Conservation (phyloP, 2,888 invertebrate species). For the Torymus tubicola region DNA sequence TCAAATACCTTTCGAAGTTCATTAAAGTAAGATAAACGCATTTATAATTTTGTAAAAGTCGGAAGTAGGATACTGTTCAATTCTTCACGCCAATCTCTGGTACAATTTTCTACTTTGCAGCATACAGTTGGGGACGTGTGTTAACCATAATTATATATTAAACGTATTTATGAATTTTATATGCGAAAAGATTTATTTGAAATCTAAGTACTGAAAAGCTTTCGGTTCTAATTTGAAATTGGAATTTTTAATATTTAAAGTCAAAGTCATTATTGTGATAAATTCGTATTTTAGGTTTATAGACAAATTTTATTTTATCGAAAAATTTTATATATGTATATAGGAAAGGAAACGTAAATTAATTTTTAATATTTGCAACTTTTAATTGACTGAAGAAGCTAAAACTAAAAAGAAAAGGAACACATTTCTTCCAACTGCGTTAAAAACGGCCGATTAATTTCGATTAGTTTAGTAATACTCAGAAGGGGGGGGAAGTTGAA, state of each 20-base stretch:
- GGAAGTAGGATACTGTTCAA: slow-evolving; percentile 7
- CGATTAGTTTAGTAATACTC: slow-evolving; percentile 40
- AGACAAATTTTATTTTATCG: too few relatives aligned
- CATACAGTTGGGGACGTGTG: slow-evolving; percentile 29
- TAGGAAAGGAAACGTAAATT: too few relatives aligned
- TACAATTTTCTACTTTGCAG: slow-evolving; percentile 14
- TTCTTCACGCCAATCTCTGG: slow-evolving; percentile 44
- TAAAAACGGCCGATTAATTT: slow-evolving; percentile 30
- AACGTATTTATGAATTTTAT: background rate
- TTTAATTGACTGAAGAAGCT: background rate
- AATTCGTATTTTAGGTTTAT: too few relatives aligned
- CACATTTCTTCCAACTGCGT: slow-evolving; percentile 26
- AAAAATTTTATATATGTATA: too few relatives aligned
- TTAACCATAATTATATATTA: background rate
- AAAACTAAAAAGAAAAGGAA: background rate
- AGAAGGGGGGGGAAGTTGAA: slow-evolving; percentile 24
- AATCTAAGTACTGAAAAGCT: too few relatives aligned
- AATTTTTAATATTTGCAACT: too few relatives aligned
- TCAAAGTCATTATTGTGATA: background rate
- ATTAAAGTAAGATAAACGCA: slow-evolving; percentile 38
- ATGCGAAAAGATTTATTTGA: too few relatives aligned
- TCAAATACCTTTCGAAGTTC: slow-evolving; percentile 37
- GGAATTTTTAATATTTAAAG: background rate
- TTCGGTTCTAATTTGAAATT: background rate
- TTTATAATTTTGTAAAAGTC: slow-evolving; percentile 43